These are phyloP conservation scores for Drosophila sturtevanti DNA, from an alignment of 1,140 invertebrate species.

Conservation along the genomic window DNA sequence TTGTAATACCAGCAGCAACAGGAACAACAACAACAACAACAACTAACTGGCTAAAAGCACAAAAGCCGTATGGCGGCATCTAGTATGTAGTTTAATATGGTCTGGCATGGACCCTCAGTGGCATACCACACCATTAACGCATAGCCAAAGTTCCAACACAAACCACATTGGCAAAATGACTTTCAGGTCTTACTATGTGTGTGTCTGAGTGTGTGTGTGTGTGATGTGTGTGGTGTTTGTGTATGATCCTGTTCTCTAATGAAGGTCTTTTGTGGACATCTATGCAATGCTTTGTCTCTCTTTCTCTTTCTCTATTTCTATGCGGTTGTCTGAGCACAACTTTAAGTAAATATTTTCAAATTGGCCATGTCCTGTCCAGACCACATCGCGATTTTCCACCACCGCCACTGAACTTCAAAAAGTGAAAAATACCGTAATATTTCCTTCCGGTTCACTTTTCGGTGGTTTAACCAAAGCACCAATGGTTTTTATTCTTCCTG, in stretches of 20 bases:
- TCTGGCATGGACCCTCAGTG: slow-evolving; percentile 19
- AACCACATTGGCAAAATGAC: slow-evolving; percentile 55
- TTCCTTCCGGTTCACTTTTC: slow-evolving; percentile 44
- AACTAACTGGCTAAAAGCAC: neutral
- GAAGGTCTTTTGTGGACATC: slow-evolving; percentile 40
- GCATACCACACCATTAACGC: slow-evolving; percentile 71
- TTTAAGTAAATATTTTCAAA: slow-evolving; percentile 80
- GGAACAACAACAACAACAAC: neutral
- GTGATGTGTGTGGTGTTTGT: slow-evolving; percentile 12
- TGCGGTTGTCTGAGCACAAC: slow-evolving; percentile 34
- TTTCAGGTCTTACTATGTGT: slow-evolving; percentile 12
- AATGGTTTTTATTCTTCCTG: neutral
- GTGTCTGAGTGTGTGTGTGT: neutral
- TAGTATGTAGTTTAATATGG: neutral
- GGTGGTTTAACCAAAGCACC: slow-evolving; percentile 5
- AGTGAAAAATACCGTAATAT: slow-evolving; percentile 57
- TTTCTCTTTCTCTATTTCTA: slow-evolving; percentile 3
- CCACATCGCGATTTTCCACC: slow-evolving; percentile 37
- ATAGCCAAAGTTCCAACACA: slow-evolving; percentile 57
- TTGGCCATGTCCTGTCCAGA: slow-evolving; percentile 70
- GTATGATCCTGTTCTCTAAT: slow-evolving; percentile 33
- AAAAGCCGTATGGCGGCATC: neutral
- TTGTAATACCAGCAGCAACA: slow-evolving; percentile 34
- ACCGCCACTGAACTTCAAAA: slow-evolving; percentile 41
- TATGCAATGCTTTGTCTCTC: neutral